A percentile compares a stretch with the other conserved stretches of the same genome.
Conservation (phyloP, 2,888 invertebrate genomes). For the Steinernema carpocapsae region DNA sequence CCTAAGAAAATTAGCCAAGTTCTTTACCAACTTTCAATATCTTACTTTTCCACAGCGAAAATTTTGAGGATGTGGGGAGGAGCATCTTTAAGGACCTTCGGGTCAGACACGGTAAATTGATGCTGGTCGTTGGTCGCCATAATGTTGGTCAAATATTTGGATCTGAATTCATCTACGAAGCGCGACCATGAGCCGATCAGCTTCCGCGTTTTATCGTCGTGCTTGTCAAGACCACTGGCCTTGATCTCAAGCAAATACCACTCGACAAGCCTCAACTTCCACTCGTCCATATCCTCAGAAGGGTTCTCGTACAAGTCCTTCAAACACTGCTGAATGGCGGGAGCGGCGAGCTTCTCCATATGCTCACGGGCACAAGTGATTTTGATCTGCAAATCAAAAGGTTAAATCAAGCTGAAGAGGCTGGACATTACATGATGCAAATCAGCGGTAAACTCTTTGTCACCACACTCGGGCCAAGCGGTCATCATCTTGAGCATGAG, state of each 20-base stretch:
- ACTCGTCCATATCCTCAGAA: constrained; percentile 56
- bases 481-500: constrained; percentile 67
- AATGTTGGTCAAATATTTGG: constrained; percentile 64
- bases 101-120: constrained; percentile 52
- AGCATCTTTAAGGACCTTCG: constrained; percentile 57
- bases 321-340: constrained; percentile 56
- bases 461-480: constrained; percentile 65
- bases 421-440: constrained; percentile 54
- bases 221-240: constrained; percentile 59
- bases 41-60: constrained; percentile 54
- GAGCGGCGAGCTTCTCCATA: constrained; percentile 60
- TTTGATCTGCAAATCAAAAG: constrained; percentile 55
- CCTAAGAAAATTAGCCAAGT: constrained; percentile 46
- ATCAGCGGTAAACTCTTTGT: constrained; percentile 61
- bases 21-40: neutral
- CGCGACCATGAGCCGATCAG: constrained; percentile 62
- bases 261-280: constrained; percentile 64
- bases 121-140: constrained; percentile 64
- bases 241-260: constrained; percentile 53
- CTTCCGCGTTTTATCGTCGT: constrained; percentile 60
- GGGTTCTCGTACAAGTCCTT: constrained; percentile 56
- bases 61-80: constrained; percentile 62
- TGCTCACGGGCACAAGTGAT: constrained; percentile 64
- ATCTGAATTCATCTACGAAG: constrained; percentile 61
- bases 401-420: constrained; percentile 5